Evolutionary conservation across 1,140 invertebrate species (phyloP).

Genomic region (Pentalonia nigronervosa): DNA sequence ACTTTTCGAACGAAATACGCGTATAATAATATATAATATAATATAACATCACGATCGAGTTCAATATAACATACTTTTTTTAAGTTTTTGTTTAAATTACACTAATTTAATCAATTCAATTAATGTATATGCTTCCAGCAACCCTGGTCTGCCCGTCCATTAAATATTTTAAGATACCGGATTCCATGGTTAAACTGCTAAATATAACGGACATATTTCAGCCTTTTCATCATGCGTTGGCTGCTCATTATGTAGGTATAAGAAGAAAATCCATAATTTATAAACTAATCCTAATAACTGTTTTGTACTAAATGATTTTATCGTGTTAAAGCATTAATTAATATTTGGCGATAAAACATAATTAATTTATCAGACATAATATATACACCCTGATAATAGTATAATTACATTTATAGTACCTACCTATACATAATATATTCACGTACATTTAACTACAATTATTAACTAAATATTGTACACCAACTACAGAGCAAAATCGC

Average conservation of each 20-base stretch:
- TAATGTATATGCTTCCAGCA: background rate
- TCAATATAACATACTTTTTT: background rate
- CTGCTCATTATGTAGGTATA: background rate
- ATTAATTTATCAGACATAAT: constrained; percentile 14
- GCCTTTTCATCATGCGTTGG: background rate
- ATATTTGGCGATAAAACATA: background rate
- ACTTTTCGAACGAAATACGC: background rate
- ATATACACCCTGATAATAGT: background rate
- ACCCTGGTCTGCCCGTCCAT: background rate
- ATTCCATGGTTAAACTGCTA: background rate
- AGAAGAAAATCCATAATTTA: constrained; percentile 6
- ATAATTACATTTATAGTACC: background rate
- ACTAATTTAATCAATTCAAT: background rate
- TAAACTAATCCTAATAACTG: constrained; percentile 24
- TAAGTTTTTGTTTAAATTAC: background rate
- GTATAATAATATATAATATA: background rate
- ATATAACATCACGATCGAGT: background rate
- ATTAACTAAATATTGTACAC: background rate
- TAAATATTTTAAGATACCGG: background rate
- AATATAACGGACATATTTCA: background rate
- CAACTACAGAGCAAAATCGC: background rate
- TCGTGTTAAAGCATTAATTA: constrained; percentile 17
- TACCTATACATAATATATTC: background rate
- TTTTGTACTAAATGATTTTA: background rate
- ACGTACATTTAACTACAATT: background rate